These are phyloP conservation scores for Fragum sueziense DNA, from an alignment of 2,888 invertebrate species.

Conservation along the genomic window DNA sequence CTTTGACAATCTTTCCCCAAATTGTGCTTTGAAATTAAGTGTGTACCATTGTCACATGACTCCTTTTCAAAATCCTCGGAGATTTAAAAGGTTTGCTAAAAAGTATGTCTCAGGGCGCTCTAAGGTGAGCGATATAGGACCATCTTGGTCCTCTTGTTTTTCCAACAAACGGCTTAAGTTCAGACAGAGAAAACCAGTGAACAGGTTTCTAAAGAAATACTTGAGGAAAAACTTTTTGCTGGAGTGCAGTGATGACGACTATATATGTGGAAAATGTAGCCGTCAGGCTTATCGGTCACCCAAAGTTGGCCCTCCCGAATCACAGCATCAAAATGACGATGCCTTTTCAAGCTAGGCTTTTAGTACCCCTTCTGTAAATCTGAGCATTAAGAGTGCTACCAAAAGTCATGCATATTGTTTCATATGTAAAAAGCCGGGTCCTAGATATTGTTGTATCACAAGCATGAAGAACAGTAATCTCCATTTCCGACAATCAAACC, in stretches of 20 bases:
- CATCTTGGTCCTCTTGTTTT: neutral
- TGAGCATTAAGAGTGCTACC: conserved; percentile 5
- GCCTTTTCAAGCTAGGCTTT: no score
- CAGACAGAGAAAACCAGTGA: neutral
- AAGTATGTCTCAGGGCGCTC: no score
- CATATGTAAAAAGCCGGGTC: conserved; percentile 30
- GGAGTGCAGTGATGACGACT: neutral
- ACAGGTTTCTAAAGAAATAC: neutral
- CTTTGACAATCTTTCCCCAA: no score
- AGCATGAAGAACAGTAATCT: neutral
- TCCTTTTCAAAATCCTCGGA: no score
- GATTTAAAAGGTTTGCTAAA: no score
- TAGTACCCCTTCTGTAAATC: conserved; percentile 13
- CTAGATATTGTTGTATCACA: conserved; percentile 13
- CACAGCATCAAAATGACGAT: no score
- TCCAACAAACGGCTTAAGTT: neutral
- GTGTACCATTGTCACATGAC: no score
- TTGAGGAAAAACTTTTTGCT: neutral
- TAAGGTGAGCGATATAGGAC: no score
- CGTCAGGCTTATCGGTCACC: neutral
- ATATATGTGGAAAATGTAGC: conserved; percentile 6
- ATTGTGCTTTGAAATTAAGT: no score
- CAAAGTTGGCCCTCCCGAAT: no score
- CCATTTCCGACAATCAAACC: conserved; percentile 7
- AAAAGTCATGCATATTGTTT: conserved; percentile 28